Conservation (phyloP, 2,797 vertebrate species). For the Cyprinodon diabolis region DNA sequence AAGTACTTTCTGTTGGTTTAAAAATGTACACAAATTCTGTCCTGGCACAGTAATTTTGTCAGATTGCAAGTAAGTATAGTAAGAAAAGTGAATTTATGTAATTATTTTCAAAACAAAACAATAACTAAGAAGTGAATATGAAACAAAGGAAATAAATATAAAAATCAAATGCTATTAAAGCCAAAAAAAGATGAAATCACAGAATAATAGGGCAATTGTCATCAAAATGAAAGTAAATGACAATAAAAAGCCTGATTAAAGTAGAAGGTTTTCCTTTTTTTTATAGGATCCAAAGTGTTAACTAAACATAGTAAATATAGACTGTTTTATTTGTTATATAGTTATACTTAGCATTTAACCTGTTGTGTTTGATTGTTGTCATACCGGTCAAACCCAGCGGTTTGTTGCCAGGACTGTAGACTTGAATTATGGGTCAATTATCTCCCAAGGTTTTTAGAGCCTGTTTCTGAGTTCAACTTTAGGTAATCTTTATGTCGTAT, state of each 20-base stretch:
- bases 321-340: neutral
- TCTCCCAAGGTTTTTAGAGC: slow-evolving; percentile 20
- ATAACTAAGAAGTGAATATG: neutral
- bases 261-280: neutral
- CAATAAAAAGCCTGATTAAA: neutral
- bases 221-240: neutral
- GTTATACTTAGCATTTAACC: slow-evolving; percentile 1
- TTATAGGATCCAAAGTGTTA: neutral
- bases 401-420: slow-evolving; percentile 35
- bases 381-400: slow-evolving; percentile 48
- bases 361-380: slow-evolving; percentile 8
- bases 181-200: neutral
- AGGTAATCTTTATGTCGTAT: slow-evolving; percentile 34
- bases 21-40: slow-evolving; percentile 51
- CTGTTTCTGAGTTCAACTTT: slow-evolving; percentile 8
- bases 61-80: slow-evolving; percentile 15
- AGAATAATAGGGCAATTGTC: neutral
- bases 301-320: neutral
- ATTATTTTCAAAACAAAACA: neutral
- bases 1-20: neutral
- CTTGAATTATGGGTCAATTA: slow-evolving; percentile 53
- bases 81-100: neutral
- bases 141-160: neutral
- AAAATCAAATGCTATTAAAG: neutral
- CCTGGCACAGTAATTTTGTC: slow-evolving; percentile 55